Evolutionary conservation across 2,888 invertebrate species (phyloP), one percentile per base, ranked within the genome.

Genomic region (Brenthis daphne): DNA sequence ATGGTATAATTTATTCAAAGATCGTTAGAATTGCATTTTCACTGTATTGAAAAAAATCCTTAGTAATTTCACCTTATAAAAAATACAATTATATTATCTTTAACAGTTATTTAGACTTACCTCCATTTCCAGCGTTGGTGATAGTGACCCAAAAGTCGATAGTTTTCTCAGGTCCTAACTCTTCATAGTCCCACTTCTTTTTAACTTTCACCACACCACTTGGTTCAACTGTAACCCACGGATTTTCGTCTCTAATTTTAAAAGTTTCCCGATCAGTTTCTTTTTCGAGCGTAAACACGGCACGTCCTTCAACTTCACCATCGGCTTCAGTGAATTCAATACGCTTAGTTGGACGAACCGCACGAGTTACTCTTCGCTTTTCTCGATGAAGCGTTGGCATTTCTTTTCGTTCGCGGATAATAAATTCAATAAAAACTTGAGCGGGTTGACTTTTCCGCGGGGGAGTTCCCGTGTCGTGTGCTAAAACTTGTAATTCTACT

Each of bases 151-250:
- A 98, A 88, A 98, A 98, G 89, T 98, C 98, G 82, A 98, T 98
- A 14, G 97, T 98, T 87, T 98, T 98, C 91, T 98, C 98, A 2
- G 97, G 97, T 37, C 98, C 98, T 60, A 98, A 90, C 83, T 98
- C 98, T 85, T 98, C 98, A 88, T 97, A 98, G 94, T 98, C 98
- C 98, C 98, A 98, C 95, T 98, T 98, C 95, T 98, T 97, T 91
- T 97, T 98, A 75, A 98, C 98, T 82, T 96, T 95, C 81, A 98
- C 98, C 68, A 97, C 96, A 78, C 98, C 98, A 90, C 97, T 97
- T 57, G 96, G 95, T 87, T 97, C 98, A 65, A 98, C 98, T 57
- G 96, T 97, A 68, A 98, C 98, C 98, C 98, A 98, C 76, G 96
- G 96, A 93, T 98, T 98, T 85, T 98, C 97, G 82, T 98, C 98